A percentile compares a stretch with the other conserved stretches of the same genome.
Evolutionary conservation across 2,888 invertebrate genomes (phyloP).

Genomic region (Drosophila sordidula): DNA sequence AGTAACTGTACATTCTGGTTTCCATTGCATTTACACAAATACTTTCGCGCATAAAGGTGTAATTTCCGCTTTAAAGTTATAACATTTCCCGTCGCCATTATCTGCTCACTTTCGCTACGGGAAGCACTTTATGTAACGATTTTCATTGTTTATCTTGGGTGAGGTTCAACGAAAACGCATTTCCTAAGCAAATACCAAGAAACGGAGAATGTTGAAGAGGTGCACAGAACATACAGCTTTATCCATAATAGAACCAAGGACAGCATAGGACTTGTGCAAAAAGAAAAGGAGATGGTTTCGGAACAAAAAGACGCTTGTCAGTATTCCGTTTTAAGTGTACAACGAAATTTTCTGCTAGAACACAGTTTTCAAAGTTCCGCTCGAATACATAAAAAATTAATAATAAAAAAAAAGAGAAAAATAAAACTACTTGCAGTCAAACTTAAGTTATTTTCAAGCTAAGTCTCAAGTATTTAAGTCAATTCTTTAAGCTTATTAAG

Average conservation of each 20-base stretch:
- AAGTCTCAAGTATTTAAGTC: slow-evolving; percentile 13
- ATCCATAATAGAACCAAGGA: not conserved
- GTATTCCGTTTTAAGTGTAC: slow-evolving; percentile 14
- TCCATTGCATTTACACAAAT: slow-evolving; percentile 20
- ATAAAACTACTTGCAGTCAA: slow-evolving; percentile 1
- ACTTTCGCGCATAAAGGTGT: slow-evolving; percentile 32
- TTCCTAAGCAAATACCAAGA: slow-evolving; percentile 39
- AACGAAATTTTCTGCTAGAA: not conserved
- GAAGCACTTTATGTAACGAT: slow-evolving; percentile 30
- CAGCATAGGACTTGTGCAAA: not conserved
- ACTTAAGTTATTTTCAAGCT: not conserved
- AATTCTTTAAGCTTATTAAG: slow-evolving; percentile 27
- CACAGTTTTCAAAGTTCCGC: not conserved
- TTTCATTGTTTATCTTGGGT: slow-evolving; percentile 36
- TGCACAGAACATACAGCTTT: slow-evolving; percentile 5
- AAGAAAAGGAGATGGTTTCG: not conserved
- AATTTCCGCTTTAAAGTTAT: slow-evolving; percentile 52
- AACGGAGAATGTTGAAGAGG: not conserved
- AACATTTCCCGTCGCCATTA: slow-evolving; percentile 54
- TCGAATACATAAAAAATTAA: slow-evolving; percentile 9
- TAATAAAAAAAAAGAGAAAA: not conserved
- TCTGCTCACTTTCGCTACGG: slow-evolving; percentile 22
- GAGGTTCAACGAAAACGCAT: slow-evolving; percentile 33
- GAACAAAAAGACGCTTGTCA: not conserved
- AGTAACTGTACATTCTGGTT: not conserved